Percentiles rank a stretch among this genome's conserved stretches.
phyloP scores from a whole-genome alignment of 2,113 vertebrate genomes.

The Thamnaconus septentrionalis region DNA sequence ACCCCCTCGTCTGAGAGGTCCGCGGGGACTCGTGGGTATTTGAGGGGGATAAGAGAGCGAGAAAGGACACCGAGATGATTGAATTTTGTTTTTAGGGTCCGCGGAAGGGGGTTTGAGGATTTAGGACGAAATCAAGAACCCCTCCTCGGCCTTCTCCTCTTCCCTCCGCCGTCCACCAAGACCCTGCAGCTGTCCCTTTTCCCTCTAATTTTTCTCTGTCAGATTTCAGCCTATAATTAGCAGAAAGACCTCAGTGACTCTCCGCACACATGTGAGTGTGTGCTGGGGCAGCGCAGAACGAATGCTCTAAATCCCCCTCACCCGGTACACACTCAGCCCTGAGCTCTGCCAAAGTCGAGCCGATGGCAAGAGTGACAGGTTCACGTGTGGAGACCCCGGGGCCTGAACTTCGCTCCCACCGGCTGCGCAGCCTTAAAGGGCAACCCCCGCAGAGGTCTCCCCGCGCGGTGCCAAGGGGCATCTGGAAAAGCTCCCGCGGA shows the following conservation, averaged over 20 bases:
- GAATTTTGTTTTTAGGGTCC: slow-evolving; percentile 63
- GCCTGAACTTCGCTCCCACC: slow-evolving; percentile 56
- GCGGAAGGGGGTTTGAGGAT: slow-evolving; percentile 72
- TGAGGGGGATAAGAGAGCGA: slow-evolving; percentile 41
- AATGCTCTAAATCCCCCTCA: slow-evolving; percentile 75
- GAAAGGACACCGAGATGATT: slow-evolving; percentile 59
- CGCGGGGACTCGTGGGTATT: not conserved
- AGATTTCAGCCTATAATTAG: slow-evolving; percentile 91
- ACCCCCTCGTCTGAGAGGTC: slow-evolving; percentile 41
- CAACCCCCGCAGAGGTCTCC: slow-evolving; percentile 56
- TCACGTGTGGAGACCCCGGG: slow-evolving; percentile 78
- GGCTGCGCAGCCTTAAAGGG: slow-evolving; percentile 59
- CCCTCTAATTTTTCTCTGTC: slow-evolving; percentile 92
- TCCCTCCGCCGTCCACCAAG: slow-evolving; percentile 39
- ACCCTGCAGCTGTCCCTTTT: slow-evolving; percentile 85
- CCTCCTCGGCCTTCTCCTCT: slow-evolving; percentile 41
- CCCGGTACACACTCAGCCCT: slow-evolving; percentile 43
- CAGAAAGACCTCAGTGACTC: slow-evolving; percentile 81
- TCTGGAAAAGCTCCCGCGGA: slow-evolving; percentile 47
- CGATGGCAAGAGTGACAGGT: slow-evolving; percentile 73
- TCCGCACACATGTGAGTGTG: slow-evolving; percentile 72
- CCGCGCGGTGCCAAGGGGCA: slow-evolving; percentile 53
- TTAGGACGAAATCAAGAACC: slow-evolving; percentile 78
- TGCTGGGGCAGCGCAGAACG: slow-evolving; percentile 73
- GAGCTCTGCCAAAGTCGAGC: slow-evolving; percentile 34